Conservation (phyloP, 2,888 invertebrate species). For the Laothoe populi region DNA sequence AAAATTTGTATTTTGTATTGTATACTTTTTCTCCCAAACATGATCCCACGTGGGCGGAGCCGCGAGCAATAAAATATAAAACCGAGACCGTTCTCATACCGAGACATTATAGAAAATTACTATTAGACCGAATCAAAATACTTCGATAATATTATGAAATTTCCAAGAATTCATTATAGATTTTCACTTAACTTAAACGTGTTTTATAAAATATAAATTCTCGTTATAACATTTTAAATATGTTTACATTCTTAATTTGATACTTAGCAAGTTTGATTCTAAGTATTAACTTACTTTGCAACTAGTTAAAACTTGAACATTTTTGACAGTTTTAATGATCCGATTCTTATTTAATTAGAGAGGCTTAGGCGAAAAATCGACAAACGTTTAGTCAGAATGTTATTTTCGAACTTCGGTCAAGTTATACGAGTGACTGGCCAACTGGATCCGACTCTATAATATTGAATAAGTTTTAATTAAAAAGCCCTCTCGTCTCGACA, state of each 20-base stretch:
- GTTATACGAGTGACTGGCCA: constrained; percentile 57
- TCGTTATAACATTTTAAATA: not conserved
- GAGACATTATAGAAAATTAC: no score
- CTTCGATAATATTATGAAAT: not conserved
- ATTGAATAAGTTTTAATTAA: constrained; percentile 82
- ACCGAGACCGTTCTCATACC: no score
- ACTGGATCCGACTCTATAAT: constrained; percentile 64
- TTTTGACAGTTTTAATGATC: not conserved
- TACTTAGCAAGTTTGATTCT: not conserved
- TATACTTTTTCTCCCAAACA: no score
- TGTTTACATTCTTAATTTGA: not conserved
- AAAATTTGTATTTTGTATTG: no score
- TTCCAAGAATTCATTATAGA: not conserved
- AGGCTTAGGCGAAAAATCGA: constrained; percentile 32
- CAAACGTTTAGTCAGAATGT: constrained; percentile 35
- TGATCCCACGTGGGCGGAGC: no score
- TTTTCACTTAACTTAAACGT: not conserved
- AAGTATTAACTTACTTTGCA: not conserved
- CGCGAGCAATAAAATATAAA: no score
- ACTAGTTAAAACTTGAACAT: not conserved
- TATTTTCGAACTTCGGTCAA: constrained; percentile 48
- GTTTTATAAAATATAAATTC: not conserved
- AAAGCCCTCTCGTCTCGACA: constrained; percentile 60
- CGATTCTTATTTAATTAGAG: not conserved
- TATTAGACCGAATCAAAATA: no score